Percentiles rank a stretch among this genome's conserved stretches.
Evolutionary conservation across 2,113 vertebrate genomes (phyloP).

Genomic region (Smithornis capensis): DNA sequence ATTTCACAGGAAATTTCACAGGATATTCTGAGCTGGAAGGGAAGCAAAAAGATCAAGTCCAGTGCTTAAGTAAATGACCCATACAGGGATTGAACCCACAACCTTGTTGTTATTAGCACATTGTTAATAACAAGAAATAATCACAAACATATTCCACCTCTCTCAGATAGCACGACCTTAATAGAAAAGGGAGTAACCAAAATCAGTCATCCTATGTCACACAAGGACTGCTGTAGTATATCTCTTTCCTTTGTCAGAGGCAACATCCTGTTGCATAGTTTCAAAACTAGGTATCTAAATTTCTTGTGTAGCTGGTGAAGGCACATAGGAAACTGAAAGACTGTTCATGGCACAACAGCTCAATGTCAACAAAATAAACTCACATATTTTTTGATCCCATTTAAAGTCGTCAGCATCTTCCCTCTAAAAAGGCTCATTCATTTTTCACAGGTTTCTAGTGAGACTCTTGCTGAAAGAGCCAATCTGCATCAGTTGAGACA

Average conservation of each 20-base stretch:
- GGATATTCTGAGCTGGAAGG: too few relatives aligned
- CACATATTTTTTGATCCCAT: neutral
- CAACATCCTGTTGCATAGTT: fast-evolving
- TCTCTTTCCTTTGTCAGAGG: neutral
- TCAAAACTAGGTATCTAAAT: neutral
- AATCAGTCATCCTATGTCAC: fast-evolving
- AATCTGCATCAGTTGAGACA: neutral
- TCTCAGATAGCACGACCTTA: neutral
- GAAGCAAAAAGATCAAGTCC: too few relatives aligned
- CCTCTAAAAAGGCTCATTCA: neutral
- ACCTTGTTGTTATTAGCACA: too few relatives aligned
- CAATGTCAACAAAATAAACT: neutral
- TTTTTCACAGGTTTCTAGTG: neutral
- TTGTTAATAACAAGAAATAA: neutral
- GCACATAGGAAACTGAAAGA: fast-evolving
- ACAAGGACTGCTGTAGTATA: fast-evolving
- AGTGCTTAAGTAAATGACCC: too few relatives aligned
- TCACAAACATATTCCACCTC: neutral
- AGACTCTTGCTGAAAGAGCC: neutral
- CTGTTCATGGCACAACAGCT: neutral
- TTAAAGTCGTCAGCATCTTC: neutral
- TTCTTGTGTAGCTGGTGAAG: neutral
- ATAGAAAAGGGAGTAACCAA: neutral
- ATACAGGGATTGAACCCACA: too few relatives aligned
- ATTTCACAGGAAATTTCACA: too few relatives aligned